Evolutionary conservation across 1,140 invertebrate species (phyloP), one percentile per base, ranked within the genome.

Genomic region (Tetragonula clypearis): DNA sequence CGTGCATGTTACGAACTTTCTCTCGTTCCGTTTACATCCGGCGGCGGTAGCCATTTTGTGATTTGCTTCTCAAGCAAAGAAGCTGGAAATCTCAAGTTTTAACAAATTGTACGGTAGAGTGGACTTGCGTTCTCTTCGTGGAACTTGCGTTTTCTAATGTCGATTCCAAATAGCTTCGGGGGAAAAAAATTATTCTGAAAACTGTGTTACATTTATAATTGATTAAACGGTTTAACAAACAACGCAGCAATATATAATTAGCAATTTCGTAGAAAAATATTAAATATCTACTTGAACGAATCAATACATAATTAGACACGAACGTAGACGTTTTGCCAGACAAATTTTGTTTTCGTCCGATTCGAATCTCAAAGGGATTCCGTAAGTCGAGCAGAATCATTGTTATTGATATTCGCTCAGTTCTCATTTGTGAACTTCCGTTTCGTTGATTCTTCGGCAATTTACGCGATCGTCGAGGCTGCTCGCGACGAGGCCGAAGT

Each of bases 1-100:
- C 74, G 82, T 79, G 68, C 60, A 26, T 76, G 30, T 30, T 53
- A 82, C 79, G 68, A 78, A 71, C 82, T 66, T 74, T 84, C 75
- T 84, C 75, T 69, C 53, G 74, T 71, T 30, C 60, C 79, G 62
- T 90, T 90, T 89, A 87, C 66, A 75, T 87, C 76, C 75, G 73
- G 35, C 65, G 69, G 65, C 56, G 69, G 69, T 68, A 55, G 77
- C 77, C 80, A 72, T 75, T 89, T 89, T 76, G 8, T 30, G 60
- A 74, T 60, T 49, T 26, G 30, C 55, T 75, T 65, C 55, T 15
- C 26, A 66, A 23, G 71, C 79, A 2, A 62, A 9, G 14, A n/a
- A 60, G 6, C 9, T 69, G 1, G 17, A 30, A 30, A 30, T 12
- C 26, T 30, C 23, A 15, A 49, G 23, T 26, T 30, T 30, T 1